Percentiles rank a stretch among this genome's conserved stretches.
Evolutionary conservation across 2,797 vertebrate genomes (phyloP).

Genomic region (Phaenicophaeus curvirostris): DNA sequence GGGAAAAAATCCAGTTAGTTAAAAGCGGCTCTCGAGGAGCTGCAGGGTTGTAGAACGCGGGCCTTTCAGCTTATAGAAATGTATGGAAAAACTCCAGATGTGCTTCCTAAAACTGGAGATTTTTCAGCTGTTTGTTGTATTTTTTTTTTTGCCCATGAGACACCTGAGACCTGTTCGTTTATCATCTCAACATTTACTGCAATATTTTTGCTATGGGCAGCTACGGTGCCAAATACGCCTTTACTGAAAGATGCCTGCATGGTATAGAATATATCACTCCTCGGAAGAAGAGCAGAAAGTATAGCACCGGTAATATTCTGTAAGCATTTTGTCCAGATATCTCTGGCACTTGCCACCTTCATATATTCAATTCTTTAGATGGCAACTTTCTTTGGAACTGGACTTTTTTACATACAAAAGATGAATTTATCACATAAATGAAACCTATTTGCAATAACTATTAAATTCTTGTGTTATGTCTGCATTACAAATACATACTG

Average conservation of each 20-base stretch:
- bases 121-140: not conserved
- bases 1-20: not conserved
- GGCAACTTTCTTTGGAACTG: not conserved
- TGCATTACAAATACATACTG: not conserved
- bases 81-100: not conserved
- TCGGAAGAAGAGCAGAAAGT: not conserved
- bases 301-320: not conserved
- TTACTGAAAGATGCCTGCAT: not conserved
- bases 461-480: not conserved
- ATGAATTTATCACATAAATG: not conserved
- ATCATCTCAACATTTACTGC: not conserved
- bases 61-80: not conserved
- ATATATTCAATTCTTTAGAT: not conserved
- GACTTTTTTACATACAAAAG: not conserved
- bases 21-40: not conserved
- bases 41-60: not conserved
- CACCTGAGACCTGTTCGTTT: not conserved
- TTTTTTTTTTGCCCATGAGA: too few relatives aligned
- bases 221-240: not conserved
- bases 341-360: not conserved
- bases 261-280: not conserved
- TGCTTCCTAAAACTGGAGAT: not conserved
- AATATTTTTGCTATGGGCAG: not conserved
- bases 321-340: not conserved
- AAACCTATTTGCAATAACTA: not conserved